A percentile compares a stretch with the other conserved stretches of the same genome.
Evolutionary conservation across 2,113 vertebrate species (phyloP).

Genomic region (Astatoreochromis straeleni): DNA sequence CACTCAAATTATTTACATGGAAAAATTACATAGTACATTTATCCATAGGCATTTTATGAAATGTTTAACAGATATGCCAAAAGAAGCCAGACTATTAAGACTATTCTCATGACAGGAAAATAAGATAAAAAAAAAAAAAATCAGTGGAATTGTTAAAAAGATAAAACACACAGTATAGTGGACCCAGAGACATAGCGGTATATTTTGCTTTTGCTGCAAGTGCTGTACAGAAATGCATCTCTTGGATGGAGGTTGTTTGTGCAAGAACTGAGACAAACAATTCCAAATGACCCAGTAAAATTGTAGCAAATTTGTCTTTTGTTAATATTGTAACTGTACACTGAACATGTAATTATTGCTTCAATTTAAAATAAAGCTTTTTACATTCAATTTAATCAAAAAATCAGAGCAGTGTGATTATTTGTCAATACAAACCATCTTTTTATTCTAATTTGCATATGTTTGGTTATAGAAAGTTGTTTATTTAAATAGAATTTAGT

Average conservation of each 20-base stretch:
- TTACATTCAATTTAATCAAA: background rate
- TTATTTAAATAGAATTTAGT: background rate
- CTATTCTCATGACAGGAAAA: background rate
- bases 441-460: background rate
- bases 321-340: slow-evolving; percentile 74
- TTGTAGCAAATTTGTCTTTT: slow-evolving; percentile 78
- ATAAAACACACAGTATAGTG: background rate
- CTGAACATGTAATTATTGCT: slow-evolving; percentile 87
- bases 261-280: slow-evolving; percentile 42
- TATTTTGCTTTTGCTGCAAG: slow-evolving; percentile 25
- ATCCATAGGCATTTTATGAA: background rate
- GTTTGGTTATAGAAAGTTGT: background rate
- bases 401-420: background rate
- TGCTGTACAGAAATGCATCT: slow-evolving; percentile 56
- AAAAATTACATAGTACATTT: background rate
- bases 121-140: background rate
- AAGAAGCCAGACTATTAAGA: background rate
- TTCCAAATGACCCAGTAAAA: slow-evolving; percentile 81
- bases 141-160: background rate
- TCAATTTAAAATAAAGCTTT: slow-evolving; percentile 73
- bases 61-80: background rate
- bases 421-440: background rate
- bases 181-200: background rate
- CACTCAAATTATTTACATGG: background rate
- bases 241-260: slow-evolving; percentile 35